Percentiles rank a stretch among this genome's conserved stretches.
Evolutionary conservation across 2,113 vertebrate species (phyloP).

Genomic region (Dicaeum eximium): DNA sequence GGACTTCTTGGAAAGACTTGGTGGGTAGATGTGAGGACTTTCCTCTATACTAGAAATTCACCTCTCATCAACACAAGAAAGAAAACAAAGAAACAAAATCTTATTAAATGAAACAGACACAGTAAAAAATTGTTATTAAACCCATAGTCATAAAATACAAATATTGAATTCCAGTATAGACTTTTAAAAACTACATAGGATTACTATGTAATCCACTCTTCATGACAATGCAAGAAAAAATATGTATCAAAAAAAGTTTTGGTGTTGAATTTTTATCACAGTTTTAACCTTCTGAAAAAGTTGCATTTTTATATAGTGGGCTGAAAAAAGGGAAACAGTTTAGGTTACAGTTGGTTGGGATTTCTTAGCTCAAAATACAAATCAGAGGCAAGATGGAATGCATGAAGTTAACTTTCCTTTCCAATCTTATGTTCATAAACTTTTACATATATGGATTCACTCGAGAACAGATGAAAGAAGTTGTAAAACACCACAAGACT

Average conservation of each 20-base stretch:
- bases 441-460: neutral
- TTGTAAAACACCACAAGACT: neutral
- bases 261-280: neutral
- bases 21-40: fast-evolving
- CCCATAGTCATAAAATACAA: neutral
- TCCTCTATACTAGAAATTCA: neutral
- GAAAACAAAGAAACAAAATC: neutral
- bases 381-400: neutral
- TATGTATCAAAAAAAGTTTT: neutral
- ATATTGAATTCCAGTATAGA: neutral
- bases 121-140: neutral
- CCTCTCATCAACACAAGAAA: neutral
- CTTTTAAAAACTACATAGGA: neutral
- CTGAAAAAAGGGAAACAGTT: neutral
- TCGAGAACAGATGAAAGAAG: neutral
- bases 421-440: neutral
- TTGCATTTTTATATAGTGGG: neutral
- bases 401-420: neutral
- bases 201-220: neutral
- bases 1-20: neutral
- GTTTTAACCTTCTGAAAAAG: neutral
- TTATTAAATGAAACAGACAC: neutral
- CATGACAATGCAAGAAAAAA: neutral
- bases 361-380: neutral
- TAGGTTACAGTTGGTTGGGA: neutral